Evolutionary conservation across 1,140 invertebrate species (phyloP).

Genomic region (Cherax destructor): DNA sequence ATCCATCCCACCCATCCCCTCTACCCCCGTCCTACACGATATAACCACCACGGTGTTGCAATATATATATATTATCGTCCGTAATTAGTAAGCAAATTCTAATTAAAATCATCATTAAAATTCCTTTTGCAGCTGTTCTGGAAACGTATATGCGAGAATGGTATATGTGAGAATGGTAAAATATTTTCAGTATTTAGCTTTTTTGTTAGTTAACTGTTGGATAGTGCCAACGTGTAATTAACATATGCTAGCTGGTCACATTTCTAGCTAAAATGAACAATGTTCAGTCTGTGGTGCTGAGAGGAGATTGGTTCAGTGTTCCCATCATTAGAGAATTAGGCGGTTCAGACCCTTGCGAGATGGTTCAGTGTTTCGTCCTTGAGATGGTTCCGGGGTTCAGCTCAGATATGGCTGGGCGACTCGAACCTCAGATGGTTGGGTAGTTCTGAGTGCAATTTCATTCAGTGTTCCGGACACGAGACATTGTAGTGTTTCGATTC

Average conservation of each 20-base stretch:
- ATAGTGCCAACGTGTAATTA: neutral
- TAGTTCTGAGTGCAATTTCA: too few relatives aligned
- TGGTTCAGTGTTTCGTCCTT: too few relatives aligned
- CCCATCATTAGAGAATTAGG: neutral
- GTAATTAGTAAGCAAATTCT: conserved; percentile 59
- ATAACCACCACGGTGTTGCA: neutral
- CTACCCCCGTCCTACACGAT: neutral
- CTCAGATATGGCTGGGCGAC: too few relatives aligned
- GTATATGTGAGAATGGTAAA: conserved; percentile 25
- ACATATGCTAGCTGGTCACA: neutral
- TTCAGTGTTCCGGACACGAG: too few relatives aligned
- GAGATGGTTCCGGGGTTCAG: too few relatives aligned
- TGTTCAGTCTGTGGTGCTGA: neutral
- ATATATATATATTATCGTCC: conserved; percentile 26
- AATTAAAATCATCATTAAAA: conserved; percentile 61
- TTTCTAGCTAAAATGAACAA: neutral
- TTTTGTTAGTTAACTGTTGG: neutral
- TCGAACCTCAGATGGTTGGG: too few relatives aligned
- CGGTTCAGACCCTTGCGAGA: too few relatives aligned
- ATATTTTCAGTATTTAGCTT: conserved; percentile 17
- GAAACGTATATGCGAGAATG: conserved; percentile 40
- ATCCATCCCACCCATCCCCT: neutral
- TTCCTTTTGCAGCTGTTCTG: conserved; percentile 43
- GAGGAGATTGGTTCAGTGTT: neutral
- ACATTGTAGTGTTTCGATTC: too few relatives aligned